These are phyloP conservation scores for Agrypnia vestita DNA, from an alignment of 1,140 invertebrate genomes.

Conservation along the genomic window DNA sequence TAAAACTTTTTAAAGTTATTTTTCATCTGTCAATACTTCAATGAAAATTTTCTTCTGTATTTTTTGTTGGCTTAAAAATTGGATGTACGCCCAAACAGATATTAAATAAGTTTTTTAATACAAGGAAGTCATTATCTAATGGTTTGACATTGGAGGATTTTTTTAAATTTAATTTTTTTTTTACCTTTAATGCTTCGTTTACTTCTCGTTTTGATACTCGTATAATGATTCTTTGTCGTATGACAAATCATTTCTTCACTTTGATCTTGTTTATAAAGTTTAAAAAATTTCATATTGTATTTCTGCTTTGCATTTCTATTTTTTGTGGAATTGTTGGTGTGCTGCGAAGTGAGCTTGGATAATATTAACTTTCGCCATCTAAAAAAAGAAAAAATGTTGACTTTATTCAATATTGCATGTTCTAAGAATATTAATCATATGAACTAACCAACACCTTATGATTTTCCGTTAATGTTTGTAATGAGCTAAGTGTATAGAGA, in stretches of 20 bases:
- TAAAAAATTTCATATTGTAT: conserved; percentile 36
- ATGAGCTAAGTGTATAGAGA: no score
- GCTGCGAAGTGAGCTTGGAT: neutral
- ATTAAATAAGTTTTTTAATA: no score
- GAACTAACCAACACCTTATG: no score
- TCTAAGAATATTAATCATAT: no score
- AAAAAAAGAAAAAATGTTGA: neutral
- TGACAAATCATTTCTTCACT: conserved; percentile 20
- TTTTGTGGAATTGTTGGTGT: neutral
- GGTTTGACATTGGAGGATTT: no score
- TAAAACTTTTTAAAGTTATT: no score
- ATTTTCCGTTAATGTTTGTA: no score
- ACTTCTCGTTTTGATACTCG: neutral
- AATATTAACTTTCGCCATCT: conserved; percentile 22
- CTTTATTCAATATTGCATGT: neutral
- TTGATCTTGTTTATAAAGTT: conserved; percentile 2
- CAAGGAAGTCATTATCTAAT: no score
- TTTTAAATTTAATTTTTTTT: neutral
- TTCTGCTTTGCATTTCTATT: neutral
- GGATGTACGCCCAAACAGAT: no score
- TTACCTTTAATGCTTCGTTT: conserved; percentile 35
- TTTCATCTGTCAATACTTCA: no score
- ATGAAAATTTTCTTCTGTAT: no score
- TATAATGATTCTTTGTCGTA: neutral
- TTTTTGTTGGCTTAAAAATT: no score